Percentiles rank a stretch among this genome's conserved stretches.
These are phyloP conservation scores for Aptenodytes patagonicus DNA, from an alignment of 2,113 vertebrate species.

Conservation along the genomic window DNA sequence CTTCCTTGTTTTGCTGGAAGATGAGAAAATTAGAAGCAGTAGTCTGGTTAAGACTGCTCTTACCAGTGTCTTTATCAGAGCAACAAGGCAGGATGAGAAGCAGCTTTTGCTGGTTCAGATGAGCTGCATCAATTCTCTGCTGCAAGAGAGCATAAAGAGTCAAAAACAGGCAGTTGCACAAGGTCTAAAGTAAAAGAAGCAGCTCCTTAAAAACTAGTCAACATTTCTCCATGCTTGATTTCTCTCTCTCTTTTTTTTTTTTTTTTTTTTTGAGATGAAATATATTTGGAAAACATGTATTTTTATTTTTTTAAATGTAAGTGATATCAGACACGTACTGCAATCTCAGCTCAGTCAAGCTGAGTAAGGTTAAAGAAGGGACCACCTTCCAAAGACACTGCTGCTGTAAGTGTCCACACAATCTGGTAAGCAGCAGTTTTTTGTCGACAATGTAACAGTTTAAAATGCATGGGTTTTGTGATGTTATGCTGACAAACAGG, in stretches of 20 bases:
- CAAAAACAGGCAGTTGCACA: not conserved
- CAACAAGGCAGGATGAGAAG: not conserved
- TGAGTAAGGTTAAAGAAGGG: not conserved
- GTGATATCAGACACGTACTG: not conserved
- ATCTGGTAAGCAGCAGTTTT: not conserved
- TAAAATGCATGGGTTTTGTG: constrained; percentile 10
- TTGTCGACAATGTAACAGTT: not conserved
- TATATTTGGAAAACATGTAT: not conserved
- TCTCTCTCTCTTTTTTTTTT: not conserved
- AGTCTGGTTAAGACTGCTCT: not conserved
- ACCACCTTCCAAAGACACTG: not conserved
- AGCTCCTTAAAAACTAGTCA: not conserved
- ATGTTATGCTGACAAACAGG: constrained; percentile 32
- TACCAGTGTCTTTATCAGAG: not conserved
- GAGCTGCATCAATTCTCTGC: not conserved
- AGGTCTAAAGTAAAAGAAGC: not conserved
- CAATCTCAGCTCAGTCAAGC: not conserved
- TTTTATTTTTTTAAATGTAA: not conserved
- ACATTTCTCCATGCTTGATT: not conserved
- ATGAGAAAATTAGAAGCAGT: not conserved
- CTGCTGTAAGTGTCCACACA: not conserved
- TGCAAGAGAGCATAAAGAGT: not conserved
- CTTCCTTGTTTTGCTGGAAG: not conserved
- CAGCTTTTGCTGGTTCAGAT: not conserved
- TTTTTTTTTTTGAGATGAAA: not conserved